Percentiles rank a stretch among this genome's conserved stretches.
Conservation (phyloP, 1,140 invertebrate species). For the Aphaenogaster ashmeadi region DNA sequence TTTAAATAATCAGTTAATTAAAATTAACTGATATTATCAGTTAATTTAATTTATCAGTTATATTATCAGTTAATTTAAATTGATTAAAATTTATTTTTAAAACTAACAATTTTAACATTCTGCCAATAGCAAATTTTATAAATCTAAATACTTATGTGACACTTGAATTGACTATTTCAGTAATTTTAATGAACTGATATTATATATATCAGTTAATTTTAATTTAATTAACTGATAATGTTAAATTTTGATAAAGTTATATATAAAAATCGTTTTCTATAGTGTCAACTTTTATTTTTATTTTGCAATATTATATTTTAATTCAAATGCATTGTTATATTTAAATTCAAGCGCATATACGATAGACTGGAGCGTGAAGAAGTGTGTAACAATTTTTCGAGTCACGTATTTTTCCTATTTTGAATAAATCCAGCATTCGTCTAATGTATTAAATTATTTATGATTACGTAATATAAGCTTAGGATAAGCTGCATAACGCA, state of each 20-base stretch:
- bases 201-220: too few relatives aligned
- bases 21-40: too few relatives aligned
- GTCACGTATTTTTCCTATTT: background rate
- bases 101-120: background rate
- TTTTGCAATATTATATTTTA: background rate
- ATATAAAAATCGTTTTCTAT: background rate
- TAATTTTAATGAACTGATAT: too few relatives aligned
- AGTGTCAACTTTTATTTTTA: background rate
- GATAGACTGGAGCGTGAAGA: background rate
- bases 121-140: background rate
- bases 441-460: constrained; percentile 14
- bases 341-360: background rate
- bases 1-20: too few relatives aligned
- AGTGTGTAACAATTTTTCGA: background rate
- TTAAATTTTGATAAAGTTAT: constrained; percentile 4
- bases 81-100: background rate
- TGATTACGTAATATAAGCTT: background rate
- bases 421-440: constrained; percentile 9
- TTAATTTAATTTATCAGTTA: too few relatives aligned
- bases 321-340: background rate
- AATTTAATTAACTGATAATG: background rate
- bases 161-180: background rate
- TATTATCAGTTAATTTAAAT: too few relatives aligned
- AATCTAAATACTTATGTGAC: background rate
- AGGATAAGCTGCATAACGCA: background rate